Evolutionary conservation across 2,888 invertebrate genomes (phyloP).

Genomic region (Fabriciana adippe): DNA sequence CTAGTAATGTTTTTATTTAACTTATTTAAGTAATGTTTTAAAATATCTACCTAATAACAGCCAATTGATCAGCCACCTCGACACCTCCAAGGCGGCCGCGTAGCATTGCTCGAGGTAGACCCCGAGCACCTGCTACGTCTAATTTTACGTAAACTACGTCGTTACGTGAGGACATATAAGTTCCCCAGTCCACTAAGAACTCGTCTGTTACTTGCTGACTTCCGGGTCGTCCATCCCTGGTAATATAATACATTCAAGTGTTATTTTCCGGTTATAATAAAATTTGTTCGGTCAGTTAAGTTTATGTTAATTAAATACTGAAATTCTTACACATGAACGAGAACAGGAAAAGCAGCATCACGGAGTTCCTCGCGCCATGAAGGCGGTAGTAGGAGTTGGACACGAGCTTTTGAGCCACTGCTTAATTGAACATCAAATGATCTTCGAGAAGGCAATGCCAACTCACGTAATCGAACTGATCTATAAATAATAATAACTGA

Average conservation of each 20-base stretch:
- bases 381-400: conserved; percentile 93
- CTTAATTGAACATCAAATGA: conserved; percentile 93
- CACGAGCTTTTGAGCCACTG: conserved; percentile 93
- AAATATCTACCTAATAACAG: conserved; percentile 85
- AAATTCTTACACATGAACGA: conserved; percentile 90
- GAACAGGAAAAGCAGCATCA: conserved; percentile 93
- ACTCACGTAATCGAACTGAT: conserved; percentile 86
- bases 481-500: conserved; percentile 59
- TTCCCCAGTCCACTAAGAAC: conserved; percentile 94
- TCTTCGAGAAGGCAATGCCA: conserved; percentile 91
- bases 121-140: conserved; percentile 93
- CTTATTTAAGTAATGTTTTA: not conserved
- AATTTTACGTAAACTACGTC: conserved; percentile 95
- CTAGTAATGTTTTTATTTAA: not conserved
- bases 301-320: not conserved
- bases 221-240: conserved; percentile 95
- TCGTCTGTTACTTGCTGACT: conserved; percentile 94
- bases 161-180: conserved; percentile 94
- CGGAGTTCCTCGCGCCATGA: conserved; percentile 92
- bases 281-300: too few relatives aligned
- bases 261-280: too few relatives aligned
- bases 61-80: conserved; percentile 96
- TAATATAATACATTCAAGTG: conserved; percentile 34
- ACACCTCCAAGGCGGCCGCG: conserved; percentile 93
- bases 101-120: conserved; percentile 90